Conservation (phyloP, 2,888 invertebrate genomes). For the Dusona sp. region DNA sequence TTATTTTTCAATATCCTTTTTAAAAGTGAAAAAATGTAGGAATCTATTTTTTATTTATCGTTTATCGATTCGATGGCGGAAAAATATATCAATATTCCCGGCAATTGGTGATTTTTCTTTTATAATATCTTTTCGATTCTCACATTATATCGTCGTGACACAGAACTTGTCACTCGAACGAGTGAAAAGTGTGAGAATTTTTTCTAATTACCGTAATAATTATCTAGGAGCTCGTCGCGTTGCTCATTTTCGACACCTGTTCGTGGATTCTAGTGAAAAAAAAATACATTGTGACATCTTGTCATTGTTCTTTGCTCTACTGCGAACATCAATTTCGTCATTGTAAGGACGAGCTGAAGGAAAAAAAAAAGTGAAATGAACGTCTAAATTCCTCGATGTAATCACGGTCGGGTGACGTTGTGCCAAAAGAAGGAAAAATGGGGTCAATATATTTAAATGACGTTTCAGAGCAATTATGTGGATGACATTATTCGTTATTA, state of each 20-base stretch:
- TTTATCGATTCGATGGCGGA: neutral
- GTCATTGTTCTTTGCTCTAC: constrained; percentile 52
- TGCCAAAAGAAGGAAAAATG: neutral
- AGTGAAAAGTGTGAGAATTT: neutral
- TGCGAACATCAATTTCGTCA: constrained; percentile 72
- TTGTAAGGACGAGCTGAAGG: constrained; percentile 68
- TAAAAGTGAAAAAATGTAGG: neutral
- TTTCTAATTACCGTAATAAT: constrained; percentile 49
- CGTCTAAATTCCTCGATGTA: constrained; percentile 10
- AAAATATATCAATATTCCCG: neutral
- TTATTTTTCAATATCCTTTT: neutral
- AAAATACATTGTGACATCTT: constrained; percentile 48
- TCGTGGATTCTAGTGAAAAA: constrained; percentile 10
- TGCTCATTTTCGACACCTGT: constrained; percentile 25
- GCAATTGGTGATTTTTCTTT: neutral
- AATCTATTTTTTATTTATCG: neutral
- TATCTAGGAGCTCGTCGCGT: constrained; percentile 26
- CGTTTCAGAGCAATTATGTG: neutral
- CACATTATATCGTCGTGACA: neutral
- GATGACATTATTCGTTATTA: neutral
- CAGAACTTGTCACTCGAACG: neutral
- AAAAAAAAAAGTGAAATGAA: constrained; percentile 35
- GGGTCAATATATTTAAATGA: neutral
- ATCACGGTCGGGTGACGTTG: neutral
- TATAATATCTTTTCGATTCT: neutral